Conservation (phyloP, 1,140 invertebrate species). For the Portunus trituberculatus region DNA sequence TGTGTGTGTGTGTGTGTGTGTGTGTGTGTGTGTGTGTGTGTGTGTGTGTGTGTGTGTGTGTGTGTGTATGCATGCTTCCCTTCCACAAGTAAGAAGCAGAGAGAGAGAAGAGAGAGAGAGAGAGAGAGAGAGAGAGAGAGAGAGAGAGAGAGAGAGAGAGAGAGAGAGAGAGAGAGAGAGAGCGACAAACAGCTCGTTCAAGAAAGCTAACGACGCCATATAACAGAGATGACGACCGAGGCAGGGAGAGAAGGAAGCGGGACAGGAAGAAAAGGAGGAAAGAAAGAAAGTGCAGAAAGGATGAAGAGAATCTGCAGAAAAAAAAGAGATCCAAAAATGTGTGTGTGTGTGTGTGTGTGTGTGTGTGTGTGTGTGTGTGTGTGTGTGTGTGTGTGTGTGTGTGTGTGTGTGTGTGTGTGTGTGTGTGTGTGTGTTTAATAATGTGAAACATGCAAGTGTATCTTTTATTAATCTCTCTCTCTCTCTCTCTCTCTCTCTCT, state of each 20-base stretch:
- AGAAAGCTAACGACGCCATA: neutral
- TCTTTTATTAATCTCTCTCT: neutral
- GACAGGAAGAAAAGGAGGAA: neutral
- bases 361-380: constrained; percentile 43
- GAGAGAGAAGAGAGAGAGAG: constrained; percentile 16
- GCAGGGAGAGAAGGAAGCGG: neutral
- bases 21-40: constrained; percentile 33
- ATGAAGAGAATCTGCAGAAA: neutral
- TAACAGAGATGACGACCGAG: neutral
- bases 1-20: constrained; percentile 34
- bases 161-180: neutral
- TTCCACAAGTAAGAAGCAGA: neutral
- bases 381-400: constrained; percentile 41
- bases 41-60: constrained; percentile 43
- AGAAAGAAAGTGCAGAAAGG: neutral
- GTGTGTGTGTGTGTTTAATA: constrained; percentile 28
- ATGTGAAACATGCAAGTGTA: neutral
- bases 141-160: neutral
- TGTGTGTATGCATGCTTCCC: neutral
- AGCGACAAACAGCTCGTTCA: neutral
- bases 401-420: constrained; percentile 43
- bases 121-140: neutral
- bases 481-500: constrained; percentile 34
- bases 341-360: constrained; percentile 37
- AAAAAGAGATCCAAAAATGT: too few relatives aligned